These are phyloP conservation scores for Trichogramma evanescens DNA, from an alignment of 2,888 invertebrate genomes.

Conservation along the genomic window DNA sequence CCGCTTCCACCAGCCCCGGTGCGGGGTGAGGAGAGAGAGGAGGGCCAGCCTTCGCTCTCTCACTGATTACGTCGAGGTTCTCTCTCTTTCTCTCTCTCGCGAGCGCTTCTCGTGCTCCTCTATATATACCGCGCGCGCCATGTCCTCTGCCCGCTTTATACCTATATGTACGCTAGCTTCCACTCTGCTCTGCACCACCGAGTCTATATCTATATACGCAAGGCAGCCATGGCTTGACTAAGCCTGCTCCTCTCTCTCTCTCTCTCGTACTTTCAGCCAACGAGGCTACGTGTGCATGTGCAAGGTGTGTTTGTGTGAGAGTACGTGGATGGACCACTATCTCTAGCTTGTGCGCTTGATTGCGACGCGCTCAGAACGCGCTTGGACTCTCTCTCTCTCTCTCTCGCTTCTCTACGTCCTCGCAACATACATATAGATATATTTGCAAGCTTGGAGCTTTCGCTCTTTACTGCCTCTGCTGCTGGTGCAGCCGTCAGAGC, in stretches of 20 bases:
- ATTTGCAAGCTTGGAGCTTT: not conserved
- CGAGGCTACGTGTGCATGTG: no score
- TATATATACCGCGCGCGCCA: not conserved
- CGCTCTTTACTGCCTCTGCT: not conserved
- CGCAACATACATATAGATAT: not conserved
- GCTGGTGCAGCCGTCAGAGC: conserved; percentile 2
- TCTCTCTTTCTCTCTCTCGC: not conserved
- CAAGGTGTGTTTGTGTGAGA: not conserved
- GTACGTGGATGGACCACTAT: conserved; percentile 22
- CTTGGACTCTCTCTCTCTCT: conserved; percentile 20
- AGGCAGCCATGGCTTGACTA: not conserved
- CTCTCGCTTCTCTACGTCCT: conserved; percentile 12
- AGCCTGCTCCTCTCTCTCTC: not conserved
- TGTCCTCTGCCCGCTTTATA: no score
- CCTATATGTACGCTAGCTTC: no score
- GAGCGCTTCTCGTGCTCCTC: conserved; percentile 1
- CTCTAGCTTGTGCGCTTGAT: not conserved
- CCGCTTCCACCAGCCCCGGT: conserved; percentile 23
- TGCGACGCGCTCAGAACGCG: conserved; percentile 10
- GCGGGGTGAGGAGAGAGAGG: conserved; percentile 32
- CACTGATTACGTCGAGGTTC: conserved; percentile 48
- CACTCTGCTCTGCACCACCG: no score
- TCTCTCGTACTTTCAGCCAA: not conserved
- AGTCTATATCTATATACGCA: no score
- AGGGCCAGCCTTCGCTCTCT: conserved; percentile 41